Evolutionary conservation across 2,113 vertebrate species (phyloP), one percentile per base, ranked within the genome.

Genomic region (Saimiri boliviensis): DNA sequence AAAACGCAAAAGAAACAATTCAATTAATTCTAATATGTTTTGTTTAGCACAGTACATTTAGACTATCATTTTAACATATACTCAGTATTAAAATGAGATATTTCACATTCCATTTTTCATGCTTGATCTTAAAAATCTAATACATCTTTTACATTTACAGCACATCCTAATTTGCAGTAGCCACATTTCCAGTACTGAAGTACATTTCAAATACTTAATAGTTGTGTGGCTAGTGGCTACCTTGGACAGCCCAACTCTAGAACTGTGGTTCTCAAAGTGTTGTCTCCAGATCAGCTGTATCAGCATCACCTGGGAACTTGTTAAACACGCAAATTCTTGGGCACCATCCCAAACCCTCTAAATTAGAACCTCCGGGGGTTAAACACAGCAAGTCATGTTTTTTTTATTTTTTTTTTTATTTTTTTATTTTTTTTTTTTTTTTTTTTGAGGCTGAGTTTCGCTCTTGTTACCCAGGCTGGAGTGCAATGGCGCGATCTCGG

Each of bases 21-120:
- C 93, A 63, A 93, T 86, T 81, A 60, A 93, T 8, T 83, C 89
- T 79, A 89, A 56, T 82, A 60, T 16, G 63, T 77, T 92, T 94
- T 79, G 45, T 54, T 91, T 85, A 93, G 49, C 45, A 74, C 30
- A 84, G 25, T n/a, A 49, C 32, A 89, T 52, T 40, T n/a, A 83
- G 58, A 80, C 45, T 73, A 85, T 68, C 25, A 84, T 86, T 68
- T 91, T 80, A 76, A 81, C 82, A 54, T 88, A 6, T 52, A 73
- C 80, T 37, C 49, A 60, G 58, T 37, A 79, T 73, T 87, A 77
- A 86, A 95, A 54, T 91, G 45, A 68, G 47, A 37, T 92, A 40
- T 16, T 90, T 97, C 87, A 35, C 42, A 54, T 81, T 74, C 30
- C 6, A 40, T 60, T 74, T 74, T 80, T 76, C 32, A 54, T 49